Conservation (phyloP, 2,888 invertebrate species). For the Axea sp. region DNA sequence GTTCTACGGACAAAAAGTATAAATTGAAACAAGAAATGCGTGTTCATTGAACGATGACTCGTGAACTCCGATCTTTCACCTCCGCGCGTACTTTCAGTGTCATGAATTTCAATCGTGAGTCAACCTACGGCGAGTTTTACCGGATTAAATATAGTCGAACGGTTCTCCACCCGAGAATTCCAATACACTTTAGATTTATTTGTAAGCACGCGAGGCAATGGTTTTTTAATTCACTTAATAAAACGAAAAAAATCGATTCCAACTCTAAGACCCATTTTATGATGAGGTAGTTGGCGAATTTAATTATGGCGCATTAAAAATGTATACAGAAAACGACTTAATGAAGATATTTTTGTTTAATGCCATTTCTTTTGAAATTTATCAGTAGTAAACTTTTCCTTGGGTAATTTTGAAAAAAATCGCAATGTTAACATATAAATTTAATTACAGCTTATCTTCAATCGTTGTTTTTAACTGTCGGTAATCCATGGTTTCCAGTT, state of each 20-base stretch:
- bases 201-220: too few relatives aligned
- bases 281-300: too few relatives aligned
- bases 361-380: too few relatives aligned
- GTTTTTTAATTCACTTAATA: too few relatives aligned
- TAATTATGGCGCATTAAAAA: too few relatives aligned
- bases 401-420: too few relatives aligned
- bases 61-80: constrained; percentile 29
- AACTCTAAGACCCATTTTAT: too few relatives aligned
- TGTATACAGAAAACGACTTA: too few relatives aligned
- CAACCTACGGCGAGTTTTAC: constrained; percentile 16
- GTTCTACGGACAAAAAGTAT: constrained; percentile 16
- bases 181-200: too few relatives aligned
- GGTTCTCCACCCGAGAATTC: not conserved
- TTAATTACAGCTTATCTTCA: constrained; percentile 10
- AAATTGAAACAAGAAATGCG: constrained; percentile 47
- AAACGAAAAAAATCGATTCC: too few relatives aligned
- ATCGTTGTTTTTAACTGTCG: constrained; percentile 1
- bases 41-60: constrained; percentile 33
- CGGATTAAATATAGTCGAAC: constrained; percentile 6
- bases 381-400: too few relatives aligned
- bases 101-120: constrained; percentile 23
- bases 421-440: constrained; percentile 1
- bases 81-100: constrained; percentile 33
- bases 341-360: too few relatives aligned
- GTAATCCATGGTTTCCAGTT: constrained; percentile 23